Conservation (phyloP, 1,140 invertebrate species). For the Triops cancriformis region DNA sequence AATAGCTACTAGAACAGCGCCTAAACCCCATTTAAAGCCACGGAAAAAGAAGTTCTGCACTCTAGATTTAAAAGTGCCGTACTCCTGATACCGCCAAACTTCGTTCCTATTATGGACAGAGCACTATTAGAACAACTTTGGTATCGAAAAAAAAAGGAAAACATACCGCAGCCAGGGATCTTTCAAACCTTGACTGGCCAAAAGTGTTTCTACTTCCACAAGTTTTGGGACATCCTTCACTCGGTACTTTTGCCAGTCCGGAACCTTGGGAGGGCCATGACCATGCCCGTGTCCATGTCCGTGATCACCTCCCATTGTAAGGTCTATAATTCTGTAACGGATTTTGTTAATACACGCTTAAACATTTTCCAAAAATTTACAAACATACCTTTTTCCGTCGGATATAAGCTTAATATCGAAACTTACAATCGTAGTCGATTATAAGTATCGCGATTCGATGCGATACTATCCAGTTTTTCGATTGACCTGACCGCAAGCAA, state of each 20-base stretch:
- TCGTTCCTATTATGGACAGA: constrained; percentile 52
- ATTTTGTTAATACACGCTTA: too few species aligned
- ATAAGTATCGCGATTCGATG: too few species aligned
- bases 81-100: constrained; percentile 58
- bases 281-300: constrained; percentile 41
- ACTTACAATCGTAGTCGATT: too few species aligned
- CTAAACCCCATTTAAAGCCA: constrained; percentile 54
- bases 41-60: constrained; percentile 42
- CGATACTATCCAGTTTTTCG: too few species aligned
- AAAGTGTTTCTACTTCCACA: constrained; percentile 47
- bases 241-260: constrained; percentile 60
- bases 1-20: constrained; percentile 54
- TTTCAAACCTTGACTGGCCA: constrained; percentile 59
- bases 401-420: too few species aligned
- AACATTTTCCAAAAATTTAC: too few species aligned
- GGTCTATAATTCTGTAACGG: too few species aligned
- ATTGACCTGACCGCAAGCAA: too few species aligned
- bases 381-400: too few species aligned
- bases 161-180: constrained; percentile 71
- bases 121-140: neutral
- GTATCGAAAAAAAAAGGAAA: constrained; percentile 20
- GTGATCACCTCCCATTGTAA: constrained; percentile 46
- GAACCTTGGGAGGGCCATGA: constrained; percentile 48
- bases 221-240: constrained; percentile 58
- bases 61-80: constrained; percentile 39